Base-by-base conservation (phyloP, 2,113 vertebrate genomes). In the Aspiorhynchus laticeps region DNA sequence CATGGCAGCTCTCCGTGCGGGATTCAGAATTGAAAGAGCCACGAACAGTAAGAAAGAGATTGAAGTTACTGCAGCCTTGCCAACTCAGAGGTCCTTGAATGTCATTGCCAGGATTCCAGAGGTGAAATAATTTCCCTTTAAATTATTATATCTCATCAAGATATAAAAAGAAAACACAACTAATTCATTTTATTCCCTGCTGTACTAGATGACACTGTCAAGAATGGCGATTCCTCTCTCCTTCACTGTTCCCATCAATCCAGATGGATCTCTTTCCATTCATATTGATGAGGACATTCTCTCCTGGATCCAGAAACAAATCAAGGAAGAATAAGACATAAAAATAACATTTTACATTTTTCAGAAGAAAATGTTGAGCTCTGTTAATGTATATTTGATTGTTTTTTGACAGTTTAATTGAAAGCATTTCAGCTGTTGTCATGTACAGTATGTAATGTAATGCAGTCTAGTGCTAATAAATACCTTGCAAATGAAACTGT, bases 21-120 rank as follows among this genome's bases (percentile, higher is more conserved):
- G 94, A 9, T 83, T 95, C 17, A 92, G 59, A 56, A 63, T 92
- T 69, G 86, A 80, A 86, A 75, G 6, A 0, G 91, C 83, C 26
- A 94, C 85, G 24, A 97, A 97, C 88, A 87, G 84, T 38, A 89
- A 84, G 8, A 93, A 84, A 26, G 87, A 96, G 91, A 89, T 95
- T 74, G 93, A 80, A 76, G 82, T 97, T 86, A 95, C 91, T 89
- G 76, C 93, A 56, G 94, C 93, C 84, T 90, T 92, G 89, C 92
- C 91, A 73, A 93, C 94, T 91, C 91, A 96, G 88, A 86, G 84
- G 82, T 94, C 91, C 80, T 51, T 97, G 89, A 94, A 95, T 90
- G 19, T 92, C 83, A 67, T 95, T 90, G 67, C 96, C 92, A 96
- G 94, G 93, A 90, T 89, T 86, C 93, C 95, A 86, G 90, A 88